phyloP scores from a whole-genome alignment of 2,888 invertebrate species.

The Girardia tigrina region DNA sequence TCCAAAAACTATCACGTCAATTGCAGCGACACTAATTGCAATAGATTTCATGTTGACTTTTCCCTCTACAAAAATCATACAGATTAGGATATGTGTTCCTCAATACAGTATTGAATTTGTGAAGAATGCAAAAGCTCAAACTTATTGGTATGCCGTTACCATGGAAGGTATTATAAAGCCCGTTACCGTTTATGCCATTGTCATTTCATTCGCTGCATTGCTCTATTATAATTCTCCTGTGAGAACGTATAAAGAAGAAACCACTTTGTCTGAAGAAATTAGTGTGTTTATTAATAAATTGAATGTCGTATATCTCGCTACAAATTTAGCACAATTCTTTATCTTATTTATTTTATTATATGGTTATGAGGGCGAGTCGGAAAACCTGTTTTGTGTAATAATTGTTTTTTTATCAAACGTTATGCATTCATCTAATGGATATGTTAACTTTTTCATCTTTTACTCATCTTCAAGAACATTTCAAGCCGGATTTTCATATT shows the following conservation, averaged over 20 bases:
- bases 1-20: neutral
- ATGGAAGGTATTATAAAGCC: neutral
- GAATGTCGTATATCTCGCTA: too few relatives aligned
- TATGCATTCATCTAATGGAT: neutral
- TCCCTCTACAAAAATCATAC: neutral
- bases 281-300: too few relatives aligned
- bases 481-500: constrained; percentile 7
- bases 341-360: too few relatives aligned
- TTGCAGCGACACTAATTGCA: neutral
- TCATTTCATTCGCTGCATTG: too few relatives aligned
- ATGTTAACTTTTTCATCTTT: neutral
- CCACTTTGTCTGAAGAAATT: too few relatives aligned
- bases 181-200: neutral
- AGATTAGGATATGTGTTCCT: neutral
- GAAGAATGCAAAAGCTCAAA: neutral
- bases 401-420: too few relatives aligned
- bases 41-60: neutral
- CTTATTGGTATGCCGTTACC: neutral
- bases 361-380: too few relatives aligned
- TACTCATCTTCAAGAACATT: neutral
- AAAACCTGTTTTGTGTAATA: too few relatives aligned
- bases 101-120: neutral
- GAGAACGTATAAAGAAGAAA: too few relatives aligned
- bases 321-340: too few relatives aligned
- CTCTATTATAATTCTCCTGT: too few relatives aligned